Evolutionary conservation across 2,888 invertebrate genomes (phyloP).

Genomic region (Leptinotarsa haldemani): DNA sequence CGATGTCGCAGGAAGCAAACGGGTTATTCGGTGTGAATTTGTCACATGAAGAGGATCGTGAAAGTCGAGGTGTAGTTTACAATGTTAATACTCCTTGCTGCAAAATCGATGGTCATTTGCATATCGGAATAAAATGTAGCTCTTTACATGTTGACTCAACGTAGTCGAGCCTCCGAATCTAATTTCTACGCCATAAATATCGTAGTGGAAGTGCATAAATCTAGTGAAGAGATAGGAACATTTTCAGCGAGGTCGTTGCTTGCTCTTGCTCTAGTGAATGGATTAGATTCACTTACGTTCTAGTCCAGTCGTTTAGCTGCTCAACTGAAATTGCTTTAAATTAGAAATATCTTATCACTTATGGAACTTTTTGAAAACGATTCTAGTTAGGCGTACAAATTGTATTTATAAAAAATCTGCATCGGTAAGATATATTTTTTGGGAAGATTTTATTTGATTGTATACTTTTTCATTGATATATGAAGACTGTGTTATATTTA

Average conservation of each 20-base stretch:
- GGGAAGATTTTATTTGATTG: no score
- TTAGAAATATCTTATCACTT: background rate
- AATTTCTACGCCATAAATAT: slow-evolving; percentile 47
- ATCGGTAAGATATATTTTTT: no score
- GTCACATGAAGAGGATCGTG: slow-evolving; percentile 15
- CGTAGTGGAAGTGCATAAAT: slow-evolving; percentile 46
- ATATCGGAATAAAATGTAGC: slow-evolving; percentile 41
- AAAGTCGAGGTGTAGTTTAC: slow-evolving; percentile 29
- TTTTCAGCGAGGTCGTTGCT: slow-evolving; percentile 46
- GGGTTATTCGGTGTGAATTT: slow-evolving; percentile 20
- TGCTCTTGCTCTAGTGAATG: slow-evolving; percentile 40
- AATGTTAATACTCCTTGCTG: slow-evolving; percentile 31
- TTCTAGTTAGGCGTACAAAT: no score
- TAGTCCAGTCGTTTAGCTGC: slow-evolving; percentile 31
- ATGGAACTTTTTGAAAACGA: no score
- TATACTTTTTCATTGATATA: no score
- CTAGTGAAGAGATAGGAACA: slow-evolving; percentile 43
- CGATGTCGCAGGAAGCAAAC: background rate
- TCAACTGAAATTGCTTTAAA: background rate
- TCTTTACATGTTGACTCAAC: slow-evolving; percentile 38
- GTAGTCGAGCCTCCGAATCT: slow-evolving; percentile 36
- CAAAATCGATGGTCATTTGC: slow-evolving; percentile 35
- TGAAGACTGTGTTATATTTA: no score
- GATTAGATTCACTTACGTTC: slow-evolving; percentile 44
- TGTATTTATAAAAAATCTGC: no score